Evolutionary conservation across 2,797 vertebrate genomes (phyloP), one percentile per base, ranked within the genome.

Genomic region (Scolopax rusticola): DNA sequence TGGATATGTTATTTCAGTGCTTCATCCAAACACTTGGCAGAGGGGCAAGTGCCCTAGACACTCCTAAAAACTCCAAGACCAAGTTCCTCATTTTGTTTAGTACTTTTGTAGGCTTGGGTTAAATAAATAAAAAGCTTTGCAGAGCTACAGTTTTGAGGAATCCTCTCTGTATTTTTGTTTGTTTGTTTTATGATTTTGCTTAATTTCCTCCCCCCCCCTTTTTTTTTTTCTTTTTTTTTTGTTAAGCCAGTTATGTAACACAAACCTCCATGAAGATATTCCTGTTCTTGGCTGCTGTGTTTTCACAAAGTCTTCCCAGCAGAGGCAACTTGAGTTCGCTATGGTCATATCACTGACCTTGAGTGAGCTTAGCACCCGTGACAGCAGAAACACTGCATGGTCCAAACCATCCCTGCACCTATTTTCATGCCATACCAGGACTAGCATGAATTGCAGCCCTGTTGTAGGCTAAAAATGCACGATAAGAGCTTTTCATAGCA

Each of bases 11-110:
- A 75, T 93, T 96, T 79, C 74, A 80, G 67, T 80, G 36, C 32
- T 91, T 86, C 43, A 73, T 88, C 21, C 48, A 95, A 97, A 71
- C n/a, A 23, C 65, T 79, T 93, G 89, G 51, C 86, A 89, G 41
- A 77, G 56, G 60, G 36, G 82, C 32, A 91, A 83, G 61, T 81
- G 43, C 63, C 75, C 68, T 45, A 80, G 74, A 60, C 24, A 60
- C 30, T 45, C 38, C 45, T 94, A 70, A 40, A 81, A 87, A 83
- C 54, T 57, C 69, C 60, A 67, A 61, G 40, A 77, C 36, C 51
- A 90, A 83, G 50, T 17, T 85, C 36, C 71, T 91, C 7, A 38
- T 83, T 80, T 89, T 69, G 77, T 65, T 88, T 78, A 80, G 20
- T 47, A 33, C 30, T 80, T 91, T 51, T 84, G 11, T 51, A 82